These are phyloP conservation scores for Sigmodon hispidus DNA, from an alignment of 2,113 vertebrate genomes.

Conservation along the genomic window DNA sequence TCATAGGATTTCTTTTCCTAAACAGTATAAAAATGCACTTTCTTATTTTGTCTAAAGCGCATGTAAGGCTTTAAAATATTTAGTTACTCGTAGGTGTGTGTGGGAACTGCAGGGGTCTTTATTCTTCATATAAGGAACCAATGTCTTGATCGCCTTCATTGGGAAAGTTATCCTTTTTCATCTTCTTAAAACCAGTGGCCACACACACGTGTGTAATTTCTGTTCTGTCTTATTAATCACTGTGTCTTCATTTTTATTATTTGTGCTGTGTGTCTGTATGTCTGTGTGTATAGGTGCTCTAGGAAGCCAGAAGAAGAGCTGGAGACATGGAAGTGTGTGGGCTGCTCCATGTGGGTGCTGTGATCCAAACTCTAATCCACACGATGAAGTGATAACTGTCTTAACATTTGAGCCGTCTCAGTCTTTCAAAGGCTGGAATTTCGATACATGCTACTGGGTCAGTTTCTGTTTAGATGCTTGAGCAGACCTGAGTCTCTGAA, in stretches of 20 bases:
- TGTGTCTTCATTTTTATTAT: not conserved
- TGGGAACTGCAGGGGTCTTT: not conserved
- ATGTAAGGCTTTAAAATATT: not conserved
- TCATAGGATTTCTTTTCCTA: not conserved
- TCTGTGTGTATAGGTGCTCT: not conserved
- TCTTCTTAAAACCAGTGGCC: fast-evolving
- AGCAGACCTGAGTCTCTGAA: too few species aligned
- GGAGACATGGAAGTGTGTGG: not conserved
- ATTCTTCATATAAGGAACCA: not conserved
- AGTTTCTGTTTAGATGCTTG: too few species aligned
- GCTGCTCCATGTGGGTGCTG: not conserved
- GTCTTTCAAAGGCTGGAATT: not conserved
- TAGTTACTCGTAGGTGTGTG: too few species aligned
- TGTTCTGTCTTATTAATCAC: not conserved
- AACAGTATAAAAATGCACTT: not conserved
- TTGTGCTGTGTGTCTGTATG: not conserved
- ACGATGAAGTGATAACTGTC: too few species aligned
- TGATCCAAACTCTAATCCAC: not conserved
- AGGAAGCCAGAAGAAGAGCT: not conserved
- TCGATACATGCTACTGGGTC: not conserved
- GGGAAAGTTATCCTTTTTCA: not conserved
- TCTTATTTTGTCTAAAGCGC: not conserved
- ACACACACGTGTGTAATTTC: fast-evolving
- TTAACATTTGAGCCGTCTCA: not conserved
- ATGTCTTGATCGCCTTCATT: fast-evolving